phyloP scores from a whole-genome alignment of 1,140 invertebrate genomes.

The Scaptomyza montana region DNA sequence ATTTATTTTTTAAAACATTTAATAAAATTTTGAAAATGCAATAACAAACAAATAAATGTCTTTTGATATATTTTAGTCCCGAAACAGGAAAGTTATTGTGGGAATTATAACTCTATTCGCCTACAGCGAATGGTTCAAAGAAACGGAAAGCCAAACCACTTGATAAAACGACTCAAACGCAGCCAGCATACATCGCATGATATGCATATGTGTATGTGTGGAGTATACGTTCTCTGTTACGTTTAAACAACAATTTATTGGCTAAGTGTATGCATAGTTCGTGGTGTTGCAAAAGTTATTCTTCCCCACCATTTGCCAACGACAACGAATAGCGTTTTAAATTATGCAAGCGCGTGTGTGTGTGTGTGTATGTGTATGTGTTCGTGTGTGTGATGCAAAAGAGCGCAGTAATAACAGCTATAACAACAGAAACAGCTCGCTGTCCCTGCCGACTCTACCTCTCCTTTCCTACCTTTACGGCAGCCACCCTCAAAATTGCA shows the following conservation, averaged over 20 bases:
- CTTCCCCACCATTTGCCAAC: slow-evolving; percentile 23
- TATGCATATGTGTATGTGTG: too few relatives aligned
- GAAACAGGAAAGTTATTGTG: too few relatives aligned
- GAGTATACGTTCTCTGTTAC: not conserved
- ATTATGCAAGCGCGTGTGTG: slow-evolving; percentile 56
- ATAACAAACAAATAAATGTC: not conserved
- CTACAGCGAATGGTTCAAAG: too few relatives aligned
- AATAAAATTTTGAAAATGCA: not conserved
- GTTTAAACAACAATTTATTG: slow-evolving; percentile 6
- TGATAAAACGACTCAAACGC: too few relatives aligned
- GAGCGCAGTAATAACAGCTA: slow-evolving; percentile 62
- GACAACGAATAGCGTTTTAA: slow-evolving; percentile 70
- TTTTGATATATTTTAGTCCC: not conserved
- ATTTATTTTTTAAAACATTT: not conserved
- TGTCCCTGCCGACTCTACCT: not conserved
- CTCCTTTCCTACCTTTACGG: not conserved
- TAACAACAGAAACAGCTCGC: slow-evolving; percentile 49
- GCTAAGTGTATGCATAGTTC: slow-evolving; percentile 50
- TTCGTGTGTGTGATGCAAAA: slow-evolving; percentile 30
- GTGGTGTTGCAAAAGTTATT: slow-evolving; percentile 20
- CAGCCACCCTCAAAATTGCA: slow-evolving; percentile 61
- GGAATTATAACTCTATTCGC: too few relatives aligned
- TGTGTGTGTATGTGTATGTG: slow-evolving; percentile 47
- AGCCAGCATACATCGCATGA: too few relatives aligned
- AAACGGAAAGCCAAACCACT: too few relatives aligned